A percentile compares a stretch with the other conserved stretches of the same genome.
phyloP scores from a whole-genome alignment of 2,113 vertebrate genomes.

The Otus sunia region DNA sequence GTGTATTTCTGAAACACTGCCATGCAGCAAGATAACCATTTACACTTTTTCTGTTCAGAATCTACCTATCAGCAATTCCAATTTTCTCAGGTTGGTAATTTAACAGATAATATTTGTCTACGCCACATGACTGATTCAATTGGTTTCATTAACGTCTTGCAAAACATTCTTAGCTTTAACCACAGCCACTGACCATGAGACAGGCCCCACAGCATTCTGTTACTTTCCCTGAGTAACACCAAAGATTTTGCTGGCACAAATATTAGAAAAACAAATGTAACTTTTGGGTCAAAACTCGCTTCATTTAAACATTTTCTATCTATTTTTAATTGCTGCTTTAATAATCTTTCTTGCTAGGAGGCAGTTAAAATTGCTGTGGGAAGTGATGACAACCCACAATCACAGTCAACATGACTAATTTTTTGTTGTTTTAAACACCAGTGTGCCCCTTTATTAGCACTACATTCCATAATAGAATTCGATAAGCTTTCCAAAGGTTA shows the following conservation, averaged over 20 bases:
- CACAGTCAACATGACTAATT: background rate
- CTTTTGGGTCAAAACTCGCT: background rate
- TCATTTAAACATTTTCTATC: background rate
- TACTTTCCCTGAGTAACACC: background rate
- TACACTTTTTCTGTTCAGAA: background rate
- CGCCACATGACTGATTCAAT: background rate
- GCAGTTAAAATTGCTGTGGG: background rate
- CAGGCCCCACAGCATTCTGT: background rate
- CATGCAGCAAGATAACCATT: background rate
- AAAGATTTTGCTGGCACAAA: background rate
- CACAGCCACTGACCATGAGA: accelerated
- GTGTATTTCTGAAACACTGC: background rate
- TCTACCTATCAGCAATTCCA: background rate
- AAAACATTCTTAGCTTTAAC: background rate
- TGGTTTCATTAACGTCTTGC: background rate
- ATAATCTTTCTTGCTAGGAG: background rate
- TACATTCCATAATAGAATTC: background rate
- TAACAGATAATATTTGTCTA: background rate
- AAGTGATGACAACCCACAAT: background rate
- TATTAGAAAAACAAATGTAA: background rate
- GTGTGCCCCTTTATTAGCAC: background rate
- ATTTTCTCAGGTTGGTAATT: background rate
- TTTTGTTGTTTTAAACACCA: background rate
- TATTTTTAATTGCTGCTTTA: background rate
- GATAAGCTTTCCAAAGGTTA: background rate